A percentile compares a stretch with the other conserved stretches of the same genome.
These are phyloP conservation scores for Polypterus senegalus DNA, from an alignment of 2,113 vertebrate genomes.

Conservation along the genomic window DNA sequence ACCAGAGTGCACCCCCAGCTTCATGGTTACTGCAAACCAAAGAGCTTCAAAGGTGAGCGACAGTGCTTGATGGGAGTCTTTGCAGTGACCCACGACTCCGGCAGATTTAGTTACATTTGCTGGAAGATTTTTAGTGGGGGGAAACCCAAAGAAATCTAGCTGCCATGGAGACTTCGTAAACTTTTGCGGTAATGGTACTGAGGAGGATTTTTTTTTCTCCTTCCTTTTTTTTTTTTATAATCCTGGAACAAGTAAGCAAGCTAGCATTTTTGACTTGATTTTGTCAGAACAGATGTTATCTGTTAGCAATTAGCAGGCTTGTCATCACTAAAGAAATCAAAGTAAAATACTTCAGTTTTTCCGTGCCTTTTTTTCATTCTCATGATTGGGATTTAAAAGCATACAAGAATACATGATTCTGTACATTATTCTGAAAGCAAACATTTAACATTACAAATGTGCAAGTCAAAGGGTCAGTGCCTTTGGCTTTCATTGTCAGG, in stretches of 20 bases:
- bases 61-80: constrained; percentile 69
- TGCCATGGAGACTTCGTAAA: constrained; percentile 35
- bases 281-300: constrained; percentile 65
- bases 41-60: constrained; percentile 61
- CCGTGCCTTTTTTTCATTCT: constrained; percentile 23
- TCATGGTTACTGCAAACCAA: constrained; percentile 74
- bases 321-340: constrained; percentile 55
- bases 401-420: constrained; percentile 4
- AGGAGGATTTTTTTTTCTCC: constrained; percentile 30
- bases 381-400: background rate
- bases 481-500: constrained; percentile 13
- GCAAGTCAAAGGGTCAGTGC: constrained; percentile 29
- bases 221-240: constrained; percentile 18
- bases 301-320: constrained; percentile 67
- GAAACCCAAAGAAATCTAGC: constrained; percentile 42
- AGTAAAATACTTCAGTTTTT: constrained; percentile 29
- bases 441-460: constrained; percentile 31
- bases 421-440: constrained; percentile 43
- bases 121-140: constrained; percentile 46
- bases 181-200: constrained; percentile 29
- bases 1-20: constrained; percentile 51
- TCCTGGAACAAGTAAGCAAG: constrained; percentile 38
- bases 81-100: constrained; percentile 65
- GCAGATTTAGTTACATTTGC: constrained; percentile 73
- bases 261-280: constrained; percentile 45